Conservation (phyloP, 2,888 invertebrate species). For the Creontiades dilutus region DNA sequence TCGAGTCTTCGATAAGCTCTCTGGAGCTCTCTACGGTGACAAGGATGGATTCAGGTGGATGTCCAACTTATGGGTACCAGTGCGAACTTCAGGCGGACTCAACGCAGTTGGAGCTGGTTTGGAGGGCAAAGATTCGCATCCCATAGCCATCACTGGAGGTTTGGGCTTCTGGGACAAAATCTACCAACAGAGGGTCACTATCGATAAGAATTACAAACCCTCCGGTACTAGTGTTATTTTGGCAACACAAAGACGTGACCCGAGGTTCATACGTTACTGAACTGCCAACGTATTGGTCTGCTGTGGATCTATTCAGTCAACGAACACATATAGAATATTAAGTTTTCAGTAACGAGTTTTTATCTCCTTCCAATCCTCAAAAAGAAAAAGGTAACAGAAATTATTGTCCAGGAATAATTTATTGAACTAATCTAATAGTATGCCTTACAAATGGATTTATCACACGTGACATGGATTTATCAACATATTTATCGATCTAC, state of each 20-base stretch:
- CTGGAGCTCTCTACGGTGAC: not conserved
- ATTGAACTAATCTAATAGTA: no score
- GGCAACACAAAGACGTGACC: not conserved
- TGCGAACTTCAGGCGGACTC: not conserved
- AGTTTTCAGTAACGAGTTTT: no score
- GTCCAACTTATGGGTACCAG: not conserved
- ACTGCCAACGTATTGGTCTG: no score
- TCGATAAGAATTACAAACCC: not conserved
- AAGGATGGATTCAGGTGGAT: not conserved
- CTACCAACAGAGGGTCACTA: not conserved
- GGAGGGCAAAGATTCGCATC: not conserved
- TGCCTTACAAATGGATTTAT: no score
- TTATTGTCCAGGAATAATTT: no score
- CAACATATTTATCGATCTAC: no score
- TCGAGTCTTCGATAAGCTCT: not conserved
- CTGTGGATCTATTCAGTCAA: no score
- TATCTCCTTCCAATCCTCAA: no score
- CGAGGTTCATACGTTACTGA: no score
- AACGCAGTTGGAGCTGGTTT: not conserved
- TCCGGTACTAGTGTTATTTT: not conserved
- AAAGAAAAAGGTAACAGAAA: no score
- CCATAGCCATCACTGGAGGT: not conserved
- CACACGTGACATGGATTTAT: no score
- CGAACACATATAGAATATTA: no score
- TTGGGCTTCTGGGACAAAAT: not conserved